Percentiles rank a stretch among this genome's conserved stretches.
These are phyloP conservation scores for Meloe dianella DNA, from an alignment of 2,888 invertebrate species.

Conservation along the genomic window DNA sequence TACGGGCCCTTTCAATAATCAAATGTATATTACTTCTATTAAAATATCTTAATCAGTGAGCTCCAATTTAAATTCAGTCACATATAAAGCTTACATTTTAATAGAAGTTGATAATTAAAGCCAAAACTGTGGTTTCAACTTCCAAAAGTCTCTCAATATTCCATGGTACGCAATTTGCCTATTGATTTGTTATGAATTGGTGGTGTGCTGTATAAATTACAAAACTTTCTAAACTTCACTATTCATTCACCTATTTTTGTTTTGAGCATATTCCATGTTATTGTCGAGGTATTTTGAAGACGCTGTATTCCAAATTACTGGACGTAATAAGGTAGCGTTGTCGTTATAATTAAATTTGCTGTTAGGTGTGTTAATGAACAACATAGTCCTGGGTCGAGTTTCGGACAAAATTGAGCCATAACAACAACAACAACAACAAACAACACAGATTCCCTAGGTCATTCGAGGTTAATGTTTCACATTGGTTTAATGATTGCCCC, in stretches of 20 bases:
- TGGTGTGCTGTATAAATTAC: no score
- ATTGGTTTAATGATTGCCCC: conserved; percentile 33
- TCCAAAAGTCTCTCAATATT: neutral
- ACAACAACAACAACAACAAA: conserved; percentile 22
- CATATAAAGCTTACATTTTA: neutral
- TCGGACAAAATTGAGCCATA: conserved; percentile 20
- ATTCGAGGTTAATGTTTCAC: conserved; percentile 32
- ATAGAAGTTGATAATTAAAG: neutral
- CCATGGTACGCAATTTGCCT: no score
- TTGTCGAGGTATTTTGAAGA: neutral
- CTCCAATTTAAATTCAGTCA: neutral
- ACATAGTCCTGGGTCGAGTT: conserved; percentile 25
- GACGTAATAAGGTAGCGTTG: conserved; percentile 21
- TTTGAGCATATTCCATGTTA: neutral
- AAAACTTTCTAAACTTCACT: no score
- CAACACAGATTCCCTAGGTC: conserved; percentile 29
- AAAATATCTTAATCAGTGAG: neutral
- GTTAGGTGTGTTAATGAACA: conserved; percentile 30
- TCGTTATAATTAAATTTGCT: conserved; percentile 29
- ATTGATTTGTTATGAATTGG: neutral
- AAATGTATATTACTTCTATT: neutral
- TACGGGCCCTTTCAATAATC: neutral
- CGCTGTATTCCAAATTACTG: neutral
- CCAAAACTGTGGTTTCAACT: neutral
- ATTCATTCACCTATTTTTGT: no score